Conservation (phyloP, 1,140 invertebrate genomes). For the Sarcophaga bullata region DNA sequence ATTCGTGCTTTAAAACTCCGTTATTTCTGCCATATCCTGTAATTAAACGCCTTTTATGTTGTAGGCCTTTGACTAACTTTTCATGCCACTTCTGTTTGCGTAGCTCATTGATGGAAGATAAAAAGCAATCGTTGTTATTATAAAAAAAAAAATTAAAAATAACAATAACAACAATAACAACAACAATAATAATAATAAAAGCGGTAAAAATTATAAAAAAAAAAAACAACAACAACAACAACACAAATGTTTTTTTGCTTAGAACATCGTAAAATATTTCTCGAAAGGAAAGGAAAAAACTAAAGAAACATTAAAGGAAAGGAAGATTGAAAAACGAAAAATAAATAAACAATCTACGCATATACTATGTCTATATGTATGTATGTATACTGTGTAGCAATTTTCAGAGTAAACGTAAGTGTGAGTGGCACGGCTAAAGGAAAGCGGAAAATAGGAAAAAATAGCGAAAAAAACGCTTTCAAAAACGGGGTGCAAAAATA, state of each 20-base stretch:
- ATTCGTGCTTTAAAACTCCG: too few relatives aligned
- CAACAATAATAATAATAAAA: neutral
- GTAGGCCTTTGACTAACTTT: too few relatives aligned
- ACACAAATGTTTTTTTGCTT: constrained; percentile 1
- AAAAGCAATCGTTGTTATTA: neutral
- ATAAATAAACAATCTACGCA: constrained; percentile 24
- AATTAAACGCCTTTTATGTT: neutral
- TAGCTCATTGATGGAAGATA: neutral
- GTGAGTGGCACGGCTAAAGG: neutral
- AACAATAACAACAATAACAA: neutral
- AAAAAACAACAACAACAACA: neutral
- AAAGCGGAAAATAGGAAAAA: neutral
- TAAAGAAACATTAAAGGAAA: neutral
- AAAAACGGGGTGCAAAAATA: constrained; percentile 41
- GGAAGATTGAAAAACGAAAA: constrained; percentile 9
- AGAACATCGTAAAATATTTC: constrained; percentile 29
- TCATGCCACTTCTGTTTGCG: too few relatives aligned
- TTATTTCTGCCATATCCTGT: neutral
- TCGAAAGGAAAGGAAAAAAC: neutral
- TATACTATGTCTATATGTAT: neutral
- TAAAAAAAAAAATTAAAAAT: neutral
- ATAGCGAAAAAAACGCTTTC: neutral
- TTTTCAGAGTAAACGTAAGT: neutral
- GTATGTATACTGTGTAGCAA: neutral
- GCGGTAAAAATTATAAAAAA: neutral